phyloP scores from a whole-genome alignment of 2,888 invertebrate genomes.

The Xylocampa areola region DNA sequence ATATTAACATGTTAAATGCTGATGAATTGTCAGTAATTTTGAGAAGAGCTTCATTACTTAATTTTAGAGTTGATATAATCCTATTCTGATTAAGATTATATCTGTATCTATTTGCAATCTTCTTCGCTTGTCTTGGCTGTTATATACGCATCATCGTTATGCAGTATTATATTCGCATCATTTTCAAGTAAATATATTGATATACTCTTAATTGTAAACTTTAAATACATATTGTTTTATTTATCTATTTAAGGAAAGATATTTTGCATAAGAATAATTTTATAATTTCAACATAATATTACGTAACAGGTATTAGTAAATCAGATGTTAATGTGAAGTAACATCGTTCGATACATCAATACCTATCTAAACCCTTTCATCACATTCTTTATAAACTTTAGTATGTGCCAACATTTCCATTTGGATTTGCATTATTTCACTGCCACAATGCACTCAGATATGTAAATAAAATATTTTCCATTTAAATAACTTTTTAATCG shows the following conservation, averaged over 20 bases:
- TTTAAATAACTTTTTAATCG: slow-evolving; percentile 55
- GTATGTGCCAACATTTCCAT: slow-evolving; percentile 26
- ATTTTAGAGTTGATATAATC: slow-evolving; percentile 14
- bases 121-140: not conserved
- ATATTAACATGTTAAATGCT: slow-evolving; percentile 38
- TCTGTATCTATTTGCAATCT: slow-evolving; percentile 4
- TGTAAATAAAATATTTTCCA: slow-evolving; percentile 56
- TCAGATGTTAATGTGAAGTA: slow-evolving; percentile 1
- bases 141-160: too few species aligned
- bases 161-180: not conserved
- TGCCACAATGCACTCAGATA: slow-evolving; percentile 42
- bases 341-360: slow-evolving; percentile 6
- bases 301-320: too few species aligned
- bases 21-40: slow-evolving; percentile 22
- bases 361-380: slow-evolving; percentile 13
- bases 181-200: not conserved
- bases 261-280: too few species aligned
- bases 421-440: slow-evolving; percentile 49
- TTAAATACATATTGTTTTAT: not conserved
- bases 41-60: slow-evolving; percentile 25
- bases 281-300: too few species aligned
- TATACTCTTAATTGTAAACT: too few species aligned
- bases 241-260: too few species aligned
- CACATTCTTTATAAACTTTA: slow-evolving; percentile 22
- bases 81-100: slow-evolving; percentile 14